Evolutionary conservation across 2,888 invertebrate genomes (phyloP), one percentile per base, ranked within the genome.

Genomic region (Eilema caniola): DNA sequence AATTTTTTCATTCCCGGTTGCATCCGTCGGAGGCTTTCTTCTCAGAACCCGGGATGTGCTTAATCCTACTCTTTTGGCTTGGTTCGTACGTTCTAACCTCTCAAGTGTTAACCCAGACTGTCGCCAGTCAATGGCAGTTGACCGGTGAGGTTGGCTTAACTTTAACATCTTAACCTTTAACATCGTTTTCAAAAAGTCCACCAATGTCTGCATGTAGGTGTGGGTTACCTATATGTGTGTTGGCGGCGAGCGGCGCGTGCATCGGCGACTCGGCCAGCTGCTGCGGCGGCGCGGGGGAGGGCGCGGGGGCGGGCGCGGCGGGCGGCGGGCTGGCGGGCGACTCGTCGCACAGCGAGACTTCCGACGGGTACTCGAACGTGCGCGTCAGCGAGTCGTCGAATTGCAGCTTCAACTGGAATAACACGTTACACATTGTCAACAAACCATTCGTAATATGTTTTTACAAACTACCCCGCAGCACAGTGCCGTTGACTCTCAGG

Each of bases 321-420:
- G 72, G 11, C 85, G 53, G 67, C 67, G 73, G 69, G 68, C 67
- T 74, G 63, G 67, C 71, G 72, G 23, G 70, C 69, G 75, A 76
- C 76, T 97, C 97, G 87, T 97, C 96, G 86, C 97, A 92, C 86
- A 98, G 94, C 62, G 98, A 98, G 74, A 97, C 96, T 95, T 99
- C 99, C 72, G 98, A 98, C 68, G 99, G 99, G 93, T 99, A 99
- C 95, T 99, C 99, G 95, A 98, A 98, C 68, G 98, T 98, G 81
- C 97, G 97, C 81, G 98, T 98, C 70, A 98, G 96, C 70, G 97
- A 96, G 90, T 99, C 99, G 92, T 98, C 97, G 94, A 99, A 99
- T 87, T 98, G 97, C 87, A 99, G 98, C 92, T 97, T 98, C 89
- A 98, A 95, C 98, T 99, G 97, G 87, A 95, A 71, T 5, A n/a